Percentiles rank a stretch among this genome's conserved stretches.
phyloP scores from a whole-genome alignment of 2,888 invertebrate genomes.

The Gastrophysa polygoni region DNA sequence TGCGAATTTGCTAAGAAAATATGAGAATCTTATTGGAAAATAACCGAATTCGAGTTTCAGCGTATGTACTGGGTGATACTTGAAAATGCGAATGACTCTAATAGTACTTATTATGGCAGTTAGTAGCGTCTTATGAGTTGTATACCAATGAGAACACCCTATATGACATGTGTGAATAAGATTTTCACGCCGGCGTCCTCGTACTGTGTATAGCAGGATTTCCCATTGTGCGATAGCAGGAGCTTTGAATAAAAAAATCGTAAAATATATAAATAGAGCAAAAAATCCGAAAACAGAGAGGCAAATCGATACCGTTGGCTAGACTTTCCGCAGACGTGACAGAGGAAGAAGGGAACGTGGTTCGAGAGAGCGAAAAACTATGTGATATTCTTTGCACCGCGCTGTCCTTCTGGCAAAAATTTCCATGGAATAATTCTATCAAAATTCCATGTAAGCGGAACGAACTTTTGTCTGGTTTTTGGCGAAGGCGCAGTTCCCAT shows the following conservation, averaged over 20 bases:
- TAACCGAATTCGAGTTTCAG: too few species aligned
- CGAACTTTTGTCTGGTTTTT: too few species aligned
- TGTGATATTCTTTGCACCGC: constrained; percentile 24
- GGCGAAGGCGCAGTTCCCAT: too few species aligned
- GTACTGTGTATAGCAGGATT: constrained; percentile 26
- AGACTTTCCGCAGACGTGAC: constrained; percentile 46
- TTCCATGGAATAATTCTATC: constrained; percentile 42
- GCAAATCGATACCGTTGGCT: constrained; percentile 47
- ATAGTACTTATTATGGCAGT: too few species aligned
- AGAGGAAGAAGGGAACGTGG: constrained; percentile 36
- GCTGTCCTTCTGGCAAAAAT: constrained; percentile 42
- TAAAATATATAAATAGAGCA: constrained; percentile 29
- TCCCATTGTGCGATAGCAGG: constrained; percentile 33
- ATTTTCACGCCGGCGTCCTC: not conserved
- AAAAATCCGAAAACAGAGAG: constrained; percentile 38
- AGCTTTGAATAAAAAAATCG: constrained; percentile 38
- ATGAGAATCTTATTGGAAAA: too few species aligned
- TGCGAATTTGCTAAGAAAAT: too few species aligned
- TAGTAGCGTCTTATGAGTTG: too few species aligned
- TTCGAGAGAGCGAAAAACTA: constrained; percentile 18
- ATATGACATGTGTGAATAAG: not conserved
- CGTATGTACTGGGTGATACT: too few species aligned
- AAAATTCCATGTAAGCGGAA: too few species aligned
- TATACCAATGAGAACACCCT: too few species aligned
- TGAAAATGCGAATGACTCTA: too few species aligned